Evolutionary conservation across 1,140 invertebrate genomes (phyloP).

Genomic region (Drosophila kanapiae): DNA sequence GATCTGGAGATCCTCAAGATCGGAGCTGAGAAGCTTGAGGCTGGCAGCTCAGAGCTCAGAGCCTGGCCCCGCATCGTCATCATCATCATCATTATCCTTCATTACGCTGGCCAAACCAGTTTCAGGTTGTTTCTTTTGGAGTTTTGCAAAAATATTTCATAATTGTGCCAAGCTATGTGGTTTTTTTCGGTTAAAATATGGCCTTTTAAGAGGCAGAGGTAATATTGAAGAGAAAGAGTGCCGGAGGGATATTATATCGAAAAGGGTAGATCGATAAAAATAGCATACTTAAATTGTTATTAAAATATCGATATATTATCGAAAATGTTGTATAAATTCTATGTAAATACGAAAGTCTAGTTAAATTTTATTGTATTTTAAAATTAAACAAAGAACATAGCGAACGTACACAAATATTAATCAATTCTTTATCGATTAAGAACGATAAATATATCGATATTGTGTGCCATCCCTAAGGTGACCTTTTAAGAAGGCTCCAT

Average conservation of each 20-base stretch:
- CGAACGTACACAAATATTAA: no score
- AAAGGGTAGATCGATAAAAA: neutral
- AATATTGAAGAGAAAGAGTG: slow-evolving; percentile 10
- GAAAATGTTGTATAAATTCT: neutral
- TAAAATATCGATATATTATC: neutral
- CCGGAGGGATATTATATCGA: neutral
- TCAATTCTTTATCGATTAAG: no score
- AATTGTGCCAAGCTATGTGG: slow-evolving; percentile 81
- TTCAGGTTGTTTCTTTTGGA: slow-evolving; percentile 39
- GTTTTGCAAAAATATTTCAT: slow-evolving; percentile 77
- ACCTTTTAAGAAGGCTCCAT: slow-evolving; percentile 56
- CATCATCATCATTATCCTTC: slow-evolving; percentile 84
- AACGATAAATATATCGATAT: neutral
- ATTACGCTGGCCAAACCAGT: slow-evolving; percentile 72
- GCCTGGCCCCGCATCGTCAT: slow-evolving; percentile 45
- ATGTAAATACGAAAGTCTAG: neutral
- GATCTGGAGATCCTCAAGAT: slow-evolving; percentile 21
- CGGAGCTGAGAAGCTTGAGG: slow-evolving; percentile 11
- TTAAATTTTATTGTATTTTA: no score
- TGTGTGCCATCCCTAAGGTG: slow-evolving; percentile 24
- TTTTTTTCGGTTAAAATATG: slow-evolving; percentile 69
- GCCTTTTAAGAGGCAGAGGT: slow-evolving; percentile 56
- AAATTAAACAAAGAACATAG: no score
- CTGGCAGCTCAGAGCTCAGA: slow-evolving; percentile 22
- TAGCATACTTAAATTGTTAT: neutral